Evolutionary conservation across 2,888 invertebrate genomes (phyloP).

Genomic region (Eupithecia exiguata): DNA sequence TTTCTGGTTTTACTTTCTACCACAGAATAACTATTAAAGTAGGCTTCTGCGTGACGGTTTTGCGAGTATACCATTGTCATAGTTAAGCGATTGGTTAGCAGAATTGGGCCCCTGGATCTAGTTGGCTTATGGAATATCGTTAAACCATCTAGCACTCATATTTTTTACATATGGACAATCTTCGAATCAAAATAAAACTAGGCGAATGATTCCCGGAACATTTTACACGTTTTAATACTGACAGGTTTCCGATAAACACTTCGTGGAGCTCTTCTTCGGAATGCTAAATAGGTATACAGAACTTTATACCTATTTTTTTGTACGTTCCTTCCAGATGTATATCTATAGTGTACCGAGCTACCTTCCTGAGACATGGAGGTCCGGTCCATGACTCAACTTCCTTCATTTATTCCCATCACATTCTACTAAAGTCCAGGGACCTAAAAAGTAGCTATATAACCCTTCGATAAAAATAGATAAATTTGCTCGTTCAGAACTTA

Average conservation of each 20-base stretch:
- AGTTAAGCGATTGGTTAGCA: no score
- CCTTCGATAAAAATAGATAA: not conserved
- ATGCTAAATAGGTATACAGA: conserved; percentile 55
- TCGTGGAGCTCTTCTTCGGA: conserved; percentile 54
- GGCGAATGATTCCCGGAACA: conserved; percentile 1
- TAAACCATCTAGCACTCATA: no score
- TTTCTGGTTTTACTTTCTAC: not conserved
- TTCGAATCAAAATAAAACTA: not conserved
- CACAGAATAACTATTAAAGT: no score
- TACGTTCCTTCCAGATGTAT: not conserved
- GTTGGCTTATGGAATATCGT: not conserved
- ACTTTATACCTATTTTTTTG: not conserved
- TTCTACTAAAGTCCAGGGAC: not conserved
- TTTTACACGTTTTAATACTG: not conserved
- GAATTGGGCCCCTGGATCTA: not conserved
- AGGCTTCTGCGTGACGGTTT: no score
- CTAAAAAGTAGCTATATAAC: not conserved
- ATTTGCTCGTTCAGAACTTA: not conserved
- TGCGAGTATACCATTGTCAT: no score
- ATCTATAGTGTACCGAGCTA: not conserved
- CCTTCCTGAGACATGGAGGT: not conserved
- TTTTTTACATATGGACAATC: no score
- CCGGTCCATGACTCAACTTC: not conserved
- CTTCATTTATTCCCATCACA: not conserved
- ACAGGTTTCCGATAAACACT: conserved; percentile 52